A percentile compares a stretch with the other conserved stretches of the same genome.
phyloP scores from a whole-genome alignment of 2,888 invertebrate genomes.

The Eupithecia abbreviata region DNA sequence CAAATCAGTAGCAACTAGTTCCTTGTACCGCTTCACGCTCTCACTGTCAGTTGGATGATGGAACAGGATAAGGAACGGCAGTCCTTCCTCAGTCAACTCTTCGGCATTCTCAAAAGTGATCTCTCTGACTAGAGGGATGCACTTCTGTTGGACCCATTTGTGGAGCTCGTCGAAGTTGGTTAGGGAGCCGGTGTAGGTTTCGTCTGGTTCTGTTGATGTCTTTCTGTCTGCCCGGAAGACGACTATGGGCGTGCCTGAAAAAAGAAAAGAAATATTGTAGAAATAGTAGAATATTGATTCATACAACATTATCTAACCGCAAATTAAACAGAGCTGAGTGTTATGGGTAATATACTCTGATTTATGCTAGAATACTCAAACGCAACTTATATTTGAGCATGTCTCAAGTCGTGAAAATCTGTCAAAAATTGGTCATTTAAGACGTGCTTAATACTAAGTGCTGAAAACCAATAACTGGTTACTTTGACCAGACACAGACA shows the following conservation, averaged over 20 bases:
- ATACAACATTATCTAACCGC: no score
- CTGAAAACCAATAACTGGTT: not conserved
- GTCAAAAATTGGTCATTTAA: no score
- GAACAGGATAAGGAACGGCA: conserved; percentile 99
- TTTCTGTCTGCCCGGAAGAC: conserved; percentile 93
- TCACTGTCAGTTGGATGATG: conserved; percentile 92
- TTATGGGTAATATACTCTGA: no score
- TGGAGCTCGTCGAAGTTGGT: conserved; percentile 92
- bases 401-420: no score
- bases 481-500: not conserved
- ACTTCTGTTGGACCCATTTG: conserved; percentile 95
- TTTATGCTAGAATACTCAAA: no score
- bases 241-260: conserved; percentile 89
- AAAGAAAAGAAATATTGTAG: not conserved
- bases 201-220: conserved; percentile 91
- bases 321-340: no score
- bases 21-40: conserved; percentile 93
- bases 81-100: conserved; percentile 98
- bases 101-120: conserved; percentile 99
- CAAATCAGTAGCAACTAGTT: conserved; percentile 90
- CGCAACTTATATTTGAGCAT: no score
- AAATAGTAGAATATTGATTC: not conserved
- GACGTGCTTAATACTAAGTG: no score
- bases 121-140: conserved; percentile 98
- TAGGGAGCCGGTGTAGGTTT: conserved; percentile 90